Conservation (phyloP, 2,888 invertebrate genomes). For the Conomelus anceps region DNA sequence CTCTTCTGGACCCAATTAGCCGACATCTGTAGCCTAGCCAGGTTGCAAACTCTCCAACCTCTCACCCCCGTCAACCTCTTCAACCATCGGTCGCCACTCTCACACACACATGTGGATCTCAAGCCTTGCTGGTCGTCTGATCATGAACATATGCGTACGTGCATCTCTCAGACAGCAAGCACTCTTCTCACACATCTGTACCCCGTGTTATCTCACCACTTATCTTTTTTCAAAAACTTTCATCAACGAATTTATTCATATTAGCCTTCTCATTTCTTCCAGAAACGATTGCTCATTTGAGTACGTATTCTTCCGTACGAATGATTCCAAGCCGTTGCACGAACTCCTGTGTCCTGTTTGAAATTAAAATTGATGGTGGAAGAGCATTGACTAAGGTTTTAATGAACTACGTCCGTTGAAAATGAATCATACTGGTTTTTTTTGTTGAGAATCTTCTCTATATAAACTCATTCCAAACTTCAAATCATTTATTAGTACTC, state of each 20-base stretch:
- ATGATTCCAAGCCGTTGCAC: not conserved
- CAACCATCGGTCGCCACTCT: not conserved
- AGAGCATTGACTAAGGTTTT: too few relatives aligned
- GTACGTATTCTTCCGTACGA: not conserved
- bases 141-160: not conserved
- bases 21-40: not conserved
- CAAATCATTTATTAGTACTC: too few relatives aligned
- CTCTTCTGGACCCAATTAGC: not conserved
- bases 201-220: not conserved
- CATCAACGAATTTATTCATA: not conserved
- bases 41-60: not conserved
- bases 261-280: not conserved
- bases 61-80: not conserved
- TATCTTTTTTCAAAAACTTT: not conserved
- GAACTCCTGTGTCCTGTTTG: not conserved
- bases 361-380: too few relatives aligned
- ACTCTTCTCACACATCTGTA: not conserved
- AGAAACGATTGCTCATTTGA: not conserved
- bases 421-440: too few relatives aligned
- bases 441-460: too few relatives aligned
- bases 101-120: not conserved
- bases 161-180: too few relatives aligned
- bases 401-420: too few relatives aligned
- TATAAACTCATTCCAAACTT: too few relatives aligned
- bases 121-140: not conserved